Percentiles rank a stretch among this genome's conserved stretches.
These are phyloP conservation scores for Turnix velox DNA, from an alignment of 2,113 vertebrate species.

Conservation along the genomic window DNA sequence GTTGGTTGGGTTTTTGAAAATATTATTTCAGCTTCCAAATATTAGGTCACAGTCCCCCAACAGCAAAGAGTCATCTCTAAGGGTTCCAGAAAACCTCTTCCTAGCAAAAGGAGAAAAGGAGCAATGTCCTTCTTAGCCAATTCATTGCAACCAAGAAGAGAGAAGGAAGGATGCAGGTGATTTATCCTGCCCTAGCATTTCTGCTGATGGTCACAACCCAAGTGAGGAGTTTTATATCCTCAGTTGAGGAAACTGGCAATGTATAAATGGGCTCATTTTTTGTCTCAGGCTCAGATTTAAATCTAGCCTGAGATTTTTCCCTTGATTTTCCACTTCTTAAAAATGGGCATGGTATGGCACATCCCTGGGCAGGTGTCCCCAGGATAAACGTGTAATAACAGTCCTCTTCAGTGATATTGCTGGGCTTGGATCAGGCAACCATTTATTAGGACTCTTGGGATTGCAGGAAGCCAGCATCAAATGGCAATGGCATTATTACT, in stretches of 20 bases:
- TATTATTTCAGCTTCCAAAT: not conserved
- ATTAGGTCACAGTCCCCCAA: not conserved
- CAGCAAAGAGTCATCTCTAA: accelerated
- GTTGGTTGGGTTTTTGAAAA: not conserved
- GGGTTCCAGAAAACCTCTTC: not conserved
- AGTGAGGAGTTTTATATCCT: not conserved
- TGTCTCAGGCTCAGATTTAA: not conserved
- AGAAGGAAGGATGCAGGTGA: accelerated
- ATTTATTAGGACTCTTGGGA: not conserved
- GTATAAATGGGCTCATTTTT: not conserved
- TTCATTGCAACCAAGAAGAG: not conserved
- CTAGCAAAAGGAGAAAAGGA: not conserved
- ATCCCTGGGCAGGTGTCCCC: not conserved
- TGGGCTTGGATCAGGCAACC: not conserved
- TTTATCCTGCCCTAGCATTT: not conserved
- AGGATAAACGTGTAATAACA: not conserved
- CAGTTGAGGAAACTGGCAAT: not conserved
- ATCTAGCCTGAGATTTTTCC: not conserved
- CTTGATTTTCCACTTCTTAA: not conserved
- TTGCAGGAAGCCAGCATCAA: not conserved
- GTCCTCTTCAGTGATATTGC: not conserved
- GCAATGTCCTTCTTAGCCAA: not conserved
- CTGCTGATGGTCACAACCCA: not conserved
- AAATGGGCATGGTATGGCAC: not conserved
- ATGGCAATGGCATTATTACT: not conserved